Conservation (phyloP, 2,113 vertebrate species). For the Paradoxurus hermaphroditus region DNA sequence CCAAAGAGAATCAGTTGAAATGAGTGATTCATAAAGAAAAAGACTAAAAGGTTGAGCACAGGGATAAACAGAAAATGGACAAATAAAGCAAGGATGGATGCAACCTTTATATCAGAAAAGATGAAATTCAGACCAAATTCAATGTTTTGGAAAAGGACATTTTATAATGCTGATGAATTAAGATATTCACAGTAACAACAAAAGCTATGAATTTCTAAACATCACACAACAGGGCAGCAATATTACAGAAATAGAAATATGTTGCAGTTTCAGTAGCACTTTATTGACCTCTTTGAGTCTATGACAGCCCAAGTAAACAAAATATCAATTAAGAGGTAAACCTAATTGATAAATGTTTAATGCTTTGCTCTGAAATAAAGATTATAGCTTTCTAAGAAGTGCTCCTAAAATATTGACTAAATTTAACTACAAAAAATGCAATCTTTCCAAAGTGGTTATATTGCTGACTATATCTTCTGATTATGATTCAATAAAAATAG, state of each 20-base stretch:
- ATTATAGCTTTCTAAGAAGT: not conserved
- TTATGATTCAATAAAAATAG: not conserved
- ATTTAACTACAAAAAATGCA: not conserved
- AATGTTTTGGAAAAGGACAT: not conserved
- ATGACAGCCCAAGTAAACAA: not conserved
- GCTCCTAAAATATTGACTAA: not conserved
- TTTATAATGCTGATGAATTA: not conserved
- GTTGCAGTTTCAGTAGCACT: not conserved
- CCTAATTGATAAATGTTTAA: not conserved
- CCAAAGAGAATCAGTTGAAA: not conserved
- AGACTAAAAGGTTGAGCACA: not conserved
- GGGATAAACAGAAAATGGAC: not conserved
- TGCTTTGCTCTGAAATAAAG: not conserved
- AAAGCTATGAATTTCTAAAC: not conserved
- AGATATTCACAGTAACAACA: not conserved
- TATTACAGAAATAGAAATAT: not conserved
- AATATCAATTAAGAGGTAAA: not conserved
- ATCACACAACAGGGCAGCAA: not conserved
- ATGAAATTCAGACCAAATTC: not conserved
- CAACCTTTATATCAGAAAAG: not conserved
- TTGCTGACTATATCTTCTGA: not conserved
- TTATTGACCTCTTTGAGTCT: not conserved
- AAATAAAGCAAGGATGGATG: not conserved
- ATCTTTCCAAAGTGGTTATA: not conserved
- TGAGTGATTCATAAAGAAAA: not conserved